Conservation (phyloP, 2,113 vertebrate genomes). For the Arenaria interpres region DNA sequence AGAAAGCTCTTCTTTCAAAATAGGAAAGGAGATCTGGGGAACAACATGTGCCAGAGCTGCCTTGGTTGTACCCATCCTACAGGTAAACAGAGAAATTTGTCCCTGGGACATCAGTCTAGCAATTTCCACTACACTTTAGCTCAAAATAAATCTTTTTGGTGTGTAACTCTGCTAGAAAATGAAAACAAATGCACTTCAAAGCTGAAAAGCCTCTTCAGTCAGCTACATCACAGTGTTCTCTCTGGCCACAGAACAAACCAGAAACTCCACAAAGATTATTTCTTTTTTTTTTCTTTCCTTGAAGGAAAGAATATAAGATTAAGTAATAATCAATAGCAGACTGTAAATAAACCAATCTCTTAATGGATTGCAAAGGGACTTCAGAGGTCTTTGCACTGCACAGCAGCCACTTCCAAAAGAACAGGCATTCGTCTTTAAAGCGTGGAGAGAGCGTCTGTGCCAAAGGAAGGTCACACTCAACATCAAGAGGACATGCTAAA, state of each 20-base stretch:
- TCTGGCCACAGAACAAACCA: neutral
- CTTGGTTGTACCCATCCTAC: neutral
- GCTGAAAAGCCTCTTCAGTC: neutral
- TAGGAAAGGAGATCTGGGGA: neutral
- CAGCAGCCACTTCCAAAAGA: neutral
- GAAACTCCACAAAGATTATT: neutral
- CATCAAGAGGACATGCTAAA: neutral
- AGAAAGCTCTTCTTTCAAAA: neutral
- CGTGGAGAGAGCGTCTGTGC: neutral
- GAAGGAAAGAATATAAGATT: neutral
- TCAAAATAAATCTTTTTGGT: neutral
- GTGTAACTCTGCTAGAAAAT: neutral
- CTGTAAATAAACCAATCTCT: conserved; percentile 29
- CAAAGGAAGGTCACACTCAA: neutral
- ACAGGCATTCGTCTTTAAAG: neutral
- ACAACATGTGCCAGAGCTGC: neutral
- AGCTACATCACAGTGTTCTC: neutral
- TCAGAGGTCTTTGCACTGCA: neutral
- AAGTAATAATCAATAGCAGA: conserved; percentile 50
- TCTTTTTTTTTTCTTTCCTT: neutral
- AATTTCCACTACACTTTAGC: neutral
- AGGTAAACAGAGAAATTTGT: neutral
- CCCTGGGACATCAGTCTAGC: neutral
- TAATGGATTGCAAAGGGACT: neutral
- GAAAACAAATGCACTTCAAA: neutral